These are phyloP conservation scores for Camponotus vicinus DNA, from an alignment of 1,140 invertebrate genomes.

Conservation along the genomic window DNA sequence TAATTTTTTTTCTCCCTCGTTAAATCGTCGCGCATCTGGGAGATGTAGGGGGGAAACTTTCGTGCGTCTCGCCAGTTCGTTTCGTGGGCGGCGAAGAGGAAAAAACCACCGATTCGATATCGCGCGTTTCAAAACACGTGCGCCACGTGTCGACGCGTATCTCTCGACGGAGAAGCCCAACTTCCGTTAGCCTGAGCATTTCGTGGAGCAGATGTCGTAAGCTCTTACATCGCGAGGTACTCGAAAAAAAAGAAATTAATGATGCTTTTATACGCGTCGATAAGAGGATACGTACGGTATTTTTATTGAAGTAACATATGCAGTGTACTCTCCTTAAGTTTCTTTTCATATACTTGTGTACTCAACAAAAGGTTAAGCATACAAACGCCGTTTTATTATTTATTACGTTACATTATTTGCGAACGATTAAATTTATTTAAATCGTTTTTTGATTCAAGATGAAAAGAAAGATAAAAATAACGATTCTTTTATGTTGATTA, in stretches of 20 bases:
- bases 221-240: background rate
- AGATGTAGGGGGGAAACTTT: background rate
- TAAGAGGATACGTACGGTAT: background rate
- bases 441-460: constrained; percentile 52
- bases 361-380: constrained; percentile 18
- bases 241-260: background rate
- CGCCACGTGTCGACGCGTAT: background rate
- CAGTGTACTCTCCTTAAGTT: background rate
- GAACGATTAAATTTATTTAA: constrained; percentile 51
- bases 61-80: background rate
- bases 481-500: constrained; percentile 75
- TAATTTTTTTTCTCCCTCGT: background rate
- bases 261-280: background rate
- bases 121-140: background rate
- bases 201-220: background rate
- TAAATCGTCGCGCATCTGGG: background rate
- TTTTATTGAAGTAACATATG: background rate
- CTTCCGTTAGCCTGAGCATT: no score
- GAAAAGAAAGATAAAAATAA: constrained; percentile 52
- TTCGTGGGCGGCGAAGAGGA: background rate
- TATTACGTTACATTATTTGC: constrained; percentile 19
- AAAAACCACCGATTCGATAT: background rate
- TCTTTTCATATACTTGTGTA: background rate
- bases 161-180: background rate
- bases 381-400: constrained; percentile 23